A percentile compares a stretch with the other conserved stretches of the same genome.
Conservation (phyloP, 2,113 vertebrate genomes). For the Microtus montanus region DNA sequence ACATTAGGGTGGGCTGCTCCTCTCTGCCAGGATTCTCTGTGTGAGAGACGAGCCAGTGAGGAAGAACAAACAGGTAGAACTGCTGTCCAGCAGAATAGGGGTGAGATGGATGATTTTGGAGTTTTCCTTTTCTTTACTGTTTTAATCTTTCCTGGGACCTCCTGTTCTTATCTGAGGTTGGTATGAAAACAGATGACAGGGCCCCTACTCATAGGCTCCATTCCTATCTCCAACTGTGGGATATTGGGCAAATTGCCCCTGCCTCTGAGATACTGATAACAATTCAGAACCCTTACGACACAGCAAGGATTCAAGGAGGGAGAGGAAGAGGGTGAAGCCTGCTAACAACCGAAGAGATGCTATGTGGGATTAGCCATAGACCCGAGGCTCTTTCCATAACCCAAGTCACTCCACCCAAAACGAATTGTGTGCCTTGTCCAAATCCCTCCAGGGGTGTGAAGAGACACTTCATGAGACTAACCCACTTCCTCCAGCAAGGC, state of each 20-base stretch:
- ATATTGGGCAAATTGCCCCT: neutral
- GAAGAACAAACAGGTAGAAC: neutral
- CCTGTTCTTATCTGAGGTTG: neutral
- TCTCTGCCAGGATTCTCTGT: neutral
- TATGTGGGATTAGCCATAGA: neutral
- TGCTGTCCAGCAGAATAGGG: neutral
- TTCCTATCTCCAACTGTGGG: neutral
- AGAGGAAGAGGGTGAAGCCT: neutral
- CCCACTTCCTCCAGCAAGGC: too few species aligned
- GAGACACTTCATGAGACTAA: neutral
- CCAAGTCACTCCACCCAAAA: neutral
- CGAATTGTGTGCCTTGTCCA: neutral
- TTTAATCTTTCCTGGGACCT: neutral
- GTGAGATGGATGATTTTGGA: neutral
- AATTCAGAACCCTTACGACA: neutral
- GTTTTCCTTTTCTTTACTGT: neutral
- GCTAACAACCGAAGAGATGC: fast-evolving
- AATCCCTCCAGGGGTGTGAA: neutral
- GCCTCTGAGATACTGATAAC: neutral
- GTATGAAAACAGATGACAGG: neutral
- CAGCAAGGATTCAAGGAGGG: neutral
- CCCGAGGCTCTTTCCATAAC: neutral
- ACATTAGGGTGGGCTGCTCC: neutral
- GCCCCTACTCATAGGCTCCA: neutral
- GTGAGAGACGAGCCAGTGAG: neutral